phyloP scores from a whole-genome alignment of 2,888 invertebrate genomes.

The Erebia palarica region DNA sequence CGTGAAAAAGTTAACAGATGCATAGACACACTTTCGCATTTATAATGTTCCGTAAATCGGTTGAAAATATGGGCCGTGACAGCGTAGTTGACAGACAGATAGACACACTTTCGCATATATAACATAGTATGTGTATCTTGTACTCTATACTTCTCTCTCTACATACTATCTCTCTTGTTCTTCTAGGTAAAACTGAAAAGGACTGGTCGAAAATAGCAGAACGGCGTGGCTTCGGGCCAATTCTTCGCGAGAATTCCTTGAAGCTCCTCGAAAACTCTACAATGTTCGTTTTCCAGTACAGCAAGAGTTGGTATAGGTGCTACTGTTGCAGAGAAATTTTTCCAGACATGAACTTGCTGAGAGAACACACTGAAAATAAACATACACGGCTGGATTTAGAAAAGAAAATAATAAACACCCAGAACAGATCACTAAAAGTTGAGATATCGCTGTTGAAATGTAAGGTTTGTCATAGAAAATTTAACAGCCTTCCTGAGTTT shows the following conservation, averaged over 20 bases:
- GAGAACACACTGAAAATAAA: constrained; percentile 51
- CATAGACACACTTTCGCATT: too few relatives aligned
- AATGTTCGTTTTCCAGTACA: constrained; percentile 69
- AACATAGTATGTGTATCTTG: too few relatives aligned
- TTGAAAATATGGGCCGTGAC: too few relatives aligned
- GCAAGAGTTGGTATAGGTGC: constrained; percentile 67
- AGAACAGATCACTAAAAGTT: constrained; percentile 66
- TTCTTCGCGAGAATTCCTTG: constrained; percentile 62
- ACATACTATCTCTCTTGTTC: background rate
- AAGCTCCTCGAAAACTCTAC: constrained; percentile 79
- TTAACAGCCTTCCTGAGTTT: constrained; percentile 49
- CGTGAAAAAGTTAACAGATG: too few relatives aligned
- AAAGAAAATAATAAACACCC: constrained; percentile 64
- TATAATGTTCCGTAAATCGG: too few relatives aligned
- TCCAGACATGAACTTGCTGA: constrained; percentile 54
- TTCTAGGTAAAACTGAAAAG: constrained; percentile 35
- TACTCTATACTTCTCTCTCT: too few relatives aligned
- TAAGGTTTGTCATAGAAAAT: constrained; percentile 53
- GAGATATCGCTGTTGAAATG: constrained; percentile 64
- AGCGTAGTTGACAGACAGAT: too few relatives aligned
- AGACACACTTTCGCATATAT: too few relatives aligned
- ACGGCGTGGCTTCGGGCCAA: constrained; percentile 57
- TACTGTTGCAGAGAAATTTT: constrained; percentile 71
- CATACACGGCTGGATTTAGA: constrained; percentile 61
- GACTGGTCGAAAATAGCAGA: constrained; percentile 56